Evolutionary conservation across 2,888 invertebrate species (phyloP), one percentile per base, ranked within the genome.

Genomic region (Latrodectus hesperus): DNA sequence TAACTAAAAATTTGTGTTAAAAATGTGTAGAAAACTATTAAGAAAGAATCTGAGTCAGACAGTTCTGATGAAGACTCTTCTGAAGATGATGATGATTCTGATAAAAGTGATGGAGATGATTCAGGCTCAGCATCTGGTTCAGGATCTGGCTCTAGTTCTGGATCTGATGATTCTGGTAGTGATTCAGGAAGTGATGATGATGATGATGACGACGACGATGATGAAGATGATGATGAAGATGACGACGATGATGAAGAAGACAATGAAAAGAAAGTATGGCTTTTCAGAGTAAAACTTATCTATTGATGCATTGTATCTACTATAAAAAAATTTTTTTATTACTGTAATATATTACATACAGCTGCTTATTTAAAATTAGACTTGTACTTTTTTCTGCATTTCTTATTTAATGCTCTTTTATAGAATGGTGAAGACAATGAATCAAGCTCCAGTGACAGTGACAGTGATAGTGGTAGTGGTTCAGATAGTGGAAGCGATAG

Each of bases 121-220:
- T 83, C 85, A 14, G 82, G 75, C 14, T 85, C 84, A n/a, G 82
- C 82, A 9, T 89, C 89, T 60, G 89, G 85, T 9, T 88, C 88
- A 9, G 88, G 83, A 26, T 85, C 85, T 14, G 89, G 82, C 6
- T 89, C 89, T 9, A 88, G 88, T 81, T 89, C 89, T 68, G 88
- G 89, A 17, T 89, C 89, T 22, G 89, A 89, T 81, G 89, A 89
- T 64, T 88, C 89, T 49, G 89, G 88, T 4, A 88, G 84, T 75
- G 89, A 89, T 51, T 89, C 89, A 10, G 89, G 86, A 5, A 86
- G 86, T 82, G 89, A 89, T 64, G 89, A 89, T 72, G 89, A 89
- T 16, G 89, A 89, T 17, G 86, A 89, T 64, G 89, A 88, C 10
- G 84, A 84, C 6, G 84, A 88, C 11, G 89, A 89, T 22, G 89